A percentile compares a stretch with the other conserved stretches of the same genome.
Evolutionary conservation across 1,140 invertebrate species (phyloP).

Genomic region (Scaptodrosophila lebanonensis): DNA sequence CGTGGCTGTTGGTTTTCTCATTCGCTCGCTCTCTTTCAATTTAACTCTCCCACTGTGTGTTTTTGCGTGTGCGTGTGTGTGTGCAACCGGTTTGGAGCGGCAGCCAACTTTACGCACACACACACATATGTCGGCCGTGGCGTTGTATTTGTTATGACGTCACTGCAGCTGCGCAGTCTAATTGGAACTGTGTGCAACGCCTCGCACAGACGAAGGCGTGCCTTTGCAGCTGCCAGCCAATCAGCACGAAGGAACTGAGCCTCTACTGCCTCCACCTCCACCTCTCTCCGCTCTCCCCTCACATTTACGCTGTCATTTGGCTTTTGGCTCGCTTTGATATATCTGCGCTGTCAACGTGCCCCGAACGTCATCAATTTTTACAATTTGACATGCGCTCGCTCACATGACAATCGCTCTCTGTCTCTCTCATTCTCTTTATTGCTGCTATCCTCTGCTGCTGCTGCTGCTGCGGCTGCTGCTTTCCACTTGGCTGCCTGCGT

Average conservation of each 20-base stretch:
- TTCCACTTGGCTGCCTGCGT: slow-evolving; percentile 62
- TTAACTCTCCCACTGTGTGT: not conserved
- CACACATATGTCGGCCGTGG: no score
- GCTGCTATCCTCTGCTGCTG: slow-evolving; percentile 19
- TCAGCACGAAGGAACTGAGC: slow-evolving; percentile 28
- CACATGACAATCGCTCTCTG: slow-evolving; percentile 1
- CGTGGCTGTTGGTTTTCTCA: slow-evolving; percentile 3
- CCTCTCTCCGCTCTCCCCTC: slow-evolving; percentile 1
- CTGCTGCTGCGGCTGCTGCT: slow-evolving; percentile 33
- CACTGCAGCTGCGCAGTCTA: slow-evolving; percentile 56
- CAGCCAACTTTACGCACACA: slow-evolving; percentile 29
- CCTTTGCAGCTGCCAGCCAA: slow-evolving; percentile 15
- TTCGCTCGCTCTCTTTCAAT: slow-evolving; percentile 7
- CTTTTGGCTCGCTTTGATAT: slow-evolving; percentile 9
- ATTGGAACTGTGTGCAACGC: slow-evolving; percentile 45
- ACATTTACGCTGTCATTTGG: no score
- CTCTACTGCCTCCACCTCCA: not conserved
- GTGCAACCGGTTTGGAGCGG: slow-evolving; percentile 38
- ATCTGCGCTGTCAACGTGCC: slow-evolving; percentile 62
- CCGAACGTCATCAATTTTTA: slow-evolving; percentile 72
- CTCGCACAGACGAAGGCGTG: slow-evolving; percentile 38
- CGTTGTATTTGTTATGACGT: slow-evolving; percentile 50
- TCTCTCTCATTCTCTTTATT: slow-evolving; percentile 5
- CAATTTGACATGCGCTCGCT: slow-evolving; percentile 69
- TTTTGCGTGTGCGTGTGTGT: slow-evolving; percentile 11